A percentile compares a stretch with the other conserved stretches of the same genome.
These are phyloP conservation scores for Oxygymnocypris stewartii DNA, from an alignment of 2,113 vertebrate species.

Conservation along the genomic window DNA sequence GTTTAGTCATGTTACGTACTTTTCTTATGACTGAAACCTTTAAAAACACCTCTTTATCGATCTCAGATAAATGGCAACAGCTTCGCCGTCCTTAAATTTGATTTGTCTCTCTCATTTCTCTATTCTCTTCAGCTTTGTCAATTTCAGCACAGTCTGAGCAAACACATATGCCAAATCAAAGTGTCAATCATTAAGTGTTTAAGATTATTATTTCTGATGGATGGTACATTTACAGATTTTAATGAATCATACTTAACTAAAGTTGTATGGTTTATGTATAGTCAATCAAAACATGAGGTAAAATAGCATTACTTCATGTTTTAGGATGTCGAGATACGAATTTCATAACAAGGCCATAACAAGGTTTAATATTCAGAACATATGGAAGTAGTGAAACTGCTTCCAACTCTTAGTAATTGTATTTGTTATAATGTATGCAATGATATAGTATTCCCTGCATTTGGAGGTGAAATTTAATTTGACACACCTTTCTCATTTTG, in stretches of 20 bases:
- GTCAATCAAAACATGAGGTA: not conserved
- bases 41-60: conserved; percentile 9
- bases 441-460: not conserved
- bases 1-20: not conserved
- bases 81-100: not conserved
- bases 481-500: not conserved
- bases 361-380: not conserved
- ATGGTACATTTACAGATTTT: not conserved
- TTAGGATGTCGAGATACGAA: not conserved
- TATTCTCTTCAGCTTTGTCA: not conserved
- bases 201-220: not conserved
- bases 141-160: not conserved
- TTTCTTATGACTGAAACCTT: conserved; percentile 10
- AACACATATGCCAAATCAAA: not conserved
- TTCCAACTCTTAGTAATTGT: not conserved
- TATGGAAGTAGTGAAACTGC: not conserved
- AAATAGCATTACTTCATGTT: not conserved
- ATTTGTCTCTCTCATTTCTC: conserved; percentile 13
- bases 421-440: not conserved
- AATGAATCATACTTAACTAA: not conserved
- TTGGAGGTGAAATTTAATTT: not conserved
- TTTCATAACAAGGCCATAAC: too few species aligned
- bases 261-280: not conserved
- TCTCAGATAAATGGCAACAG: conserved; percentile 12
- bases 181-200: not conserved